Base-by-base conservation (phyloP, 2,113 vertebrate genomes). In the Aptenodytes forsteri region DNA sequence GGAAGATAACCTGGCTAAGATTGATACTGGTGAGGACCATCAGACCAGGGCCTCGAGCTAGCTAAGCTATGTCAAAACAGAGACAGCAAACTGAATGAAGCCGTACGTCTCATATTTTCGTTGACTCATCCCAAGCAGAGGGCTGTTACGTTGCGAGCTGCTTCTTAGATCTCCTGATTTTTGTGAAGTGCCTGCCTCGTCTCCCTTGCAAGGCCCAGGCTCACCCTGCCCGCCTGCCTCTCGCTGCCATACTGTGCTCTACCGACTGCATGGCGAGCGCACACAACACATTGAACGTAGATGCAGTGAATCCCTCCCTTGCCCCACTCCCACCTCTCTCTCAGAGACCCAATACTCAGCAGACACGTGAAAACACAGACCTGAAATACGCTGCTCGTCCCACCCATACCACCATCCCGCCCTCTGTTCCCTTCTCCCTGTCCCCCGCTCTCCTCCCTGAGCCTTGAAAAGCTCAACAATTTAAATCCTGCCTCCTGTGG, bases 251-350 rank as follows among this genome's bases (percentile, higher is more conserved):
- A 30, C 44, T 5, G 34, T 0, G 7, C 50, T 34, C 16, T 25
- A 15, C 42, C 16, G 1, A 8, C 32, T 3, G 9, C 50, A 6
- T 2, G 1, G 16, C 11, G 16, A 65, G 19, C 1, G 0, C 14
- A 16, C 2, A 2, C 19, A 18, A 32, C 2, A 4, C 14, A 9
- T 3, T 4, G 36, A 70, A 18, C 1, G 0, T 1, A 9, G 27
- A 8, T 14, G 44, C 44, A 17, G 16, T 4, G 27, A 52, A 15
- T 17, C 38, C 50, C 29, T 20, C 38, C 56, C 34, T 26, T 19
- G 7, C 20, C 50, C 27, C 14, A 6, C 42, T 70, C 26, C 42
- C 90, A 54, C 20, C 29, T 46, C n/a, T 46, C 42, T 32, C 64
- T 77, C 49, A 42, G 36, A 70, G 29, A 36, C 29, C 29, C 19